Evolutionary conservation across 2,113 vertebrate genomes (phyloP).

Genomic region (Cyanoliseus patagonus): DNA sequence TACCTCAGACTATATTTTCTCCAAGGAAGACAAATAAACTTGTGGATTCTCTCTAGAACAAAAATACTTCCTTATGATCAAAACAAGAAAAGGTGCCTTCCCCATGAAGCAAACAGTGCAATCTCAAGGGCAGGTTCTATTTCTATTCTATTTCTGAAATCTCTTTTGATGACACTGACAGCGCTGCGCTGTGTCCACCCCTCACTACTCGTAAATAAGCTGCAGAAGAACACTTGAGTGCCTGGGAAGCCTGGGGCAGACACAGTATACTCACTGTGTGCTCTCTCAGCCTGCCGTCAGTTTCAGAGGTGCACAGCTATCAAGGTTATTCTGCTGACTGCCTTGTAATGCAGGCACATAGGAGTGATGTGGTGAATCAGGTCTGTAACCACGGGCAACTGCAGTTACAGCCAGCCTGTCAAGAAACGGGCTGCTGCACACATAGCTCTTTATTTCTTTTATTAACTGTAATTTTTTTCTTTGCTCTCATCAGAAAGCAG

Average conservation of each 20-base stretch:
- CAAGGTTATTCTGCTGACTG: not conserved
- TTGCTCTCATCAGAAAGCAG: not conserved
- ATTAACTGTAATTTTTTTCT: not conserved
- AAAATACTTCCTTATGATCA: not conserved
- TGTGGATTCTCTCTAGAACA: not conserved
- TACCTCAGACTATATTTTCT: not conserved
- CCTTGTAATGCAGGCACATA: not conserved
- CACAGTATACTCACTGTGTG: rapidly evolving
- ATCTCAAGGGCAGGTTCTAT: not conserved
- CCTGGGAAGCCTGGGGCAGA: not conserved
- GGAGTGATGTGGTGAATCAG: not conserved
- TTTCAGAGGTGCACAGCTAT: not conserved
- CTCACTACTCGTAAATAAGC: not conserved
- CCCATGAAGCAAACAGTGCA: not conserved
- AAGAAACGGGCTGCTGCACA: not conserved
- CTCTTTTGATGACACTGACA: not conserved
- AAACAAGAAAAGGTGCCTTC: not conserved
- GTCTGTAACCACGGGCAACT: not conserved
- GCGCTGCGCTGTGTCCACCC: not conserved
- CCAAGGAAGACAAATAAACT: not conserved
- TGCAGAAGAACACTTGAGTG: not conserved
- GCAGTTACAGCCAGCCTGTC: not conserved
- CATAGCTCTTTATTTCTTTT: not conserved
- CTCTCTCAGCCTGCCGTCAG: not conserved
- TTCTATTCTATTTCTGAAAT: not conserved